These are phyloP conservation scores for Brachirus orientalis DNA, from an alignment of 2,113 vertebrate genomes.

Conservation along the genomic window DNA sequence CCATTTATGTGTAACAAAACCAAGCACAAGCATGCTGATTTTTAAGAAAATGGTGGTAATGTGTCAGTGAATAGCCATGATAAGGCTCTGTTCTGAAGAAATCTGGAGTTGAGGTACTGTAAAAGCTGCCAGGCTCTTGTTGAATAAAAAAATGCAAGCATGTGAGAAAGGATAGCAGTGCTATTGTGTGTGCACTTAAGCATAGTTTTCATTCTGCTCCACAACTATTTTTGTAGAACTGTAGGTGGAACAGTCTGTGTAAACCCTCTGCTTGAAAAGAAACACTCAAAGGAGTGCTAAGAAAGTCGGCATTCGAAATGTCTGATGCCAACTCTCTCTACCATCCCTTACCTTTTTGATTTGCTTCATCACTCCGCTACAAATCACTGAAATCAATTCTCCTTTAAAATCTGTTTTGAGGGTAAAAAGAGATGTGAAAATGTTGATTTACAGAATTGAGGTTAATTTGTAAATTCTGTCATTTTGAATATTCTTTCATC, in stretches of 20 bases:
- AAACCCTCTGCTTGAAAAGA: slow-evolving; percentile 14
- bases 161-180: slow-evolving; percentile 6
- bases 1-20: slow-evolving; percentile 32
- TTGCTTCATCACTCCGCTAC: not conserved
- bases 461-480: not conserved
- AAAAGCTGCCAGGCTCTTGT: slow-evolving; percentile 20
- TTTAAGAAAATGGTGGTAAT: slow-evolving; percentile 12
- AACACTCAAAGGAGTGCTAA: slow-evolving; percentile 14
- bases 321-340: slow-evolving; percentile 16
- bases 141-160: slow-evolving; percentile 4
- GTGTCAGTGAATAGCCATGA: slow-evolving; percentile 15
- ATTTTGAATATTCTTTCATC: not conserved
- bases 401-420: too few relatives aligned
- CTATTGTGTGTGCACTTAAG: too few relatives aligned
- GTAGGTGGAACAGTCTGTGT: too few relatives aligned
- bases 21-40: not conserved
- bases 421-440: not conserved
- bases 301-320: slow-evolving; percentile 25
- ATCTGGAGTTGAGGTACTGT: not conserved
- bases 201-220: slow-evolving; percentile 23
- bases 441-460: not conserved
- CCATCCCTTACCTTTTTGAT: slow-evolving; percentile 1
- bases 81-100: slow-evolving; percentile 4
- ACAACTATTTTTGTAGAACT: slow-evolving; percentile 42
- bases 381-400: too few relatives aligned